These are phyloP conservation scores for Neodiprion virginianus DNA, from an alignment of 1,140 invertebrate species.

Conservation along the genomic window DNA sequence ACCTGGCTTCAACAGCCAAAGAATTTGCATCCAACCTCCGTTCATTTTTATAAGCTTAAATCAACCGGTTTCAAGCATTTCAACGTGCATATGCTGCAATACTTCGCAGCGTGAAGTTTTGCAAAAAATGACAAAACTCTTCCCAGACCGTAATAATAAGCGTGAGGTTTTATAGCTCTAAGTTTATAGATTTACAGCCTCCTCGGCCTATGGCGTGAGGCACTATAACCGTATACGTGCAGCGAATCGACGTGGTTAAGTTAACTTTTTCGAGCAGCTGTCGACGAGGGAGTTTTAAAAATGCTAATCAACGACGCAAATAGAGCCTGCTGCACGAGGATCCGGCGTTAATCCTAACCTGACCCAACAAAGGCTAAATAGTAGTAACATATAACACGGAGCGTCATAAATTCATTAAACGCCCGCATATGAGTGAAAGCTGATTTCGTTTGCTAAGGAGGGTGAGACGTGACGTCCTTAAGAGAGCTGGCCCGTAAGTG, in stretches of 20 bases:
- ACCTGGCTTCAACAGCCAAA: neutral
- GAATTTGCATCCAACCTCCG: conserved; percentile 1
- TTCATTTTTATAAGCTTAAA: neutral
- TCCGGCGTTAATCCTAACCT: conserved; percentile 17
- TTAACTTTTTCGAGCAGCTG: neutral
- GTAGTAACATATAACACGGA: conserved; percentile 19
- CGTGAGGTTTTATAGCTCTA: neutral
- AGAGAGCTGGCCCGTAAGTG: neutral
- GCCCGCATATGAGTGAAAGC: conserved; percentile 24
- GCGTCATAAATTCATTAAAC: conserved; percentile 39
- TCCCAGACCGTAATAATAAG: neutral
- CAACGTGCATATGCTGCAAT: neutral
- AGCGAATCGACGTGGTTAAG: neutral
- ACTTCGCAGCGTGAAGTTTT: neutral
- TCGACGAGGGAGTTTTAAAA: conserved; percentile 1
- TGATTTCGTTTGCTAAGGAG: conserved; percentile 23
- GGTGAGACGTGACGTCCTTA: conserved; percentile 3
- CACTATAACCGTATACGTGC: neutral
- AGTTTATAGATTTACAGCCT: neutral
- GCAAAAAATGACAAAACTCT: neutral
- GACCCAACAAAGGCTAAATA: conserved; percentile 33
- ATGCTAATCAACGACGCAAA: conserved; percentile 10
- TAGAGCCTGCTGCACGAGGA: neutral
- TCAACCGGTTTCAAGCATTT: neutral
- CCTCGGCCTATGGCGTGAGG: neutral